Evolutionary conservation across 2,113 vertebrate genomes (phyloP).

Genomic region (Saccopteryx bilineata): DNA sequence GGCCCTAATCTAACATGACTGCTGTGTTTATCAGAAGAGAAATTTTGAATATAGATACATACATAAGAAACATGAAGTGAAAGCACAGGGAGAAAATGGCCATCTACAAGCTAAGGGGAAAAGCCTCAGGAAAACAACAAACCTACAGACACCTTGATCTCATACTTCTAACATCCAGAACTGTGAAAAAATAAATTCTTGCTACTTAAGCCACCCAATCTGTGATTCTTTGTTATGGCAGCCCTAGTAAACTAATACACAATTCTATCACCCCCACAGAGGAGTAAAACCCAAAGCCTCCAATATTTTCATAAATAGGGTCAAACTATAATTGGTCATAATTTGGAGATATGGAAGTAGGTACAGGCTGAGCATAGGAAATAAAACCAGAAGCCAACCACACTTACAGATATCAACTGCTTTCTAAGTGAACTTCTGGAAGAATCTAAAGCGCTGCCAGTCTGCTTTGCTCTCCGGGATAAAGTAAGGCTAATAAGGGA

Average conservation of each 20-base stretch:
- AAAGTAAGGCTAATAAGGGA: background rate
- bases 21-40: background rate
- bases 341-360: background rate
- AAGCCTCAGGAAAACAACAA: background rate
- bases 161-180: background rate
- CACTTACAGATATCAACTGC: background rate
- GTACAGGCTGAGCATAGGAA: background rate
- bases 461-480: background rate
- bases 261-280: too few relatives aligned
- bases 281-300: background rate
- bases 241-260: background rate
- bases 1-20: background rate
- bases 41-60: background rate
- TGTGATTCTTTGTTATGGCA: background rate
- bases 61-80: background rate
- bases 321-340: background rate
- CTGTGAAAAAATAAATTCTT: background rate
- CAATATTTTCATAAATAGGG: background rate
- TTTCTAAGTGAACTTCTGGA: background rate
- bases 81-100: background rate
- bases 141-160: background rate
- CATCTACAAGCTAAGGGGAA: background rate
- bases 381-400: background rate
- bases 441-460: background rate
- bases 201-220: background rate